Percentiles rank a stretch among this genome's conserved stretches.
phyloP scores from a whole-genome alignment of 2,113 vertebrate genomes.

The Junco hyemalis region DNA sequence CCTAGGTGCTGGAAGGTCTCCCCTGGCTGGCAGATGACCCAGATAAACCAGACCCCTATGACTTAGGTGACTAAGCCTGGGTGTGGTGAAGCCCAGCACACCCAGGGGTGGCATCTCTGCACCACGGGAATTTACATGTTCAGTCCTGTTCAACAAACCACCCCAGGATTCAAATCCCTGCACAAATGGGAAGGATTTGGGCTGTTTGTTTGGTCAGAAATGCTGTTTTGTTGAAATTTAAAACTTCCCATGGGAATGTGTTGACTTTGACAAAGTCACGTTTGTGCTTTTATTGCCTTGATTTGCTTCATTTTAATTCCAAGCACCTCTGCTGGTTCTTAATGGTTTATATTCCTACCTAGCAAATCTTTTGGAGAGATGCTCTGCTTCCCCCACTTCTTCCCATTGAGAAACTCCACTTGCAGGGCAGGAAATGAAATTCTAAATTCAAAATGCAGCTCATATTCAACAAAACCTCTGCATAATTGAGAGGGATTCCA shows the following conservation, averaged over 20 bases:
- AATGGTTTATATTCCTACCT: background rate
- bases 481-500: background rate
- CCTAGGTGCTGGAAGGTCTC: background rate
- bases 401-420: background rate
- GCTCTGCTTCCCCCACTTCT: background rate
- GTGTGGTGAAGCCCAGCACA: background rate
- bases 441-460: background rate
- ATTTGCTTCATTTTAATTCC: background rate
- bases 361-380: background rate
- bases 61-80: background rate
- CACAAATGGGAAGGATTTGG: background rate
- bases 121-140: fast-evolving
- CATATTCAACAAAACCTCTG: background rate
- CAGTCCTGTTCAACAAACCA: background rate
- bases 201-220: background rate
- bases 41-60: background rate
- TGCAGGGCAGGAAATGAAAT: background rate
- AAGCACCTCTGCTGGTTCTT: background rate
- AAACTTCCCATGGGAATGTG: fast-evolving
- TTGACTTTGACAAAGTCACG: background rate
- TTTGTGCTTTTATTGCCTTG: background rate
- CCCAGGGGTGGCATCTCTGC: background rate
- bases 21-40: background rate
- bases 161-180: background rate
- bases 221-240: background rate